Evolutionary conservation across 1,140 invertebrate genomes (phyloP).

Genomic region (Drosophila yakuba): DNA sequence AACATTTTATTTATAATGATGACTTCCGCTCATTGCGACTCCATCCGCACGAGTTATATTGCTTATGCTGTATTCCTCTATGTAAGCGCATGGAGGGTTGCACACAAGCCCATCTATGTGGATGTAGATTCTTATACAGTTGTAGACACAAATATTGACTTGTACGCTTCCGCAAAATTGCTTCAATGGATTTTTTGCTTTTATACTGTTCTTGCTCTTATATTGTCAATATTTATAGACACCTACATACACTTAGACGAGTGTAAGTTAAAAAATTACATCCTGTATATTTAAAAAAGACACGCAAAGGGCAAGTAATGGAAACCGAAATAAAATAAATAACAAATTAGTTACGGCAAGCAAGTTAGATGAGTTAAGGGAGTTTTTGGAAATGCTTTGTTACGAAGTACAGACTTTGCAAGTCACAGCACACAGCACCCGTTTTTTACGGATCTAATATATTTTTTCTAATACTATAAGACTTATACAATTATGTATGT

Average conservation of each 20-base stretch:
- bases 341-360: constrained; percentile 34
- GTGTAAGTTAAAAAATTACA: constrained; percentile 2
- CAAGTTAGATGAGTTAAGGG: constrained; percentile 5
- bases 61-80: constrained; percentile 18
- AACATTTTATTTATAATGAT: constrained; percentile 78
- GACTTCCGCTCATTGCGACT: constrained; percentile 60
- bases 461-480: too few species aligned
- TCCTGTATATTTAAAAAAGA: constrained; percentile 14
- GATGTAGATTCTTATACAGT: constrained; percentile 18
- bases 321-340: constrained; percentile 34
- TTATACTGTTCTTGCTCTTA: constrained; percentile 10
- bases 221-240: constrained; percentile 45
- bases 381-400: constrained; percentile 1
- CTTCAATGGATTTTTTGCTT: constrained; percentile 43
- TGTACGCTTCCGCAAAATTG: constrained; percentile 65
- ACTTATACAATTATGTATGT: too few species aligned
- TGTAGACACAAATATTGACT: constrained; percentile 58
- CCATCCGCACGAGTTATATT: constrained; percentile 14
- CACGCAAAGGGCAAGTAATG: not conserved
- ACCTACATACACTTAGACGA: constrained; percentile 4
- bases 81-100: not conserved
- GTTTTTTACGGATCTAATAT: too few species aligned
- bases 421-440: not conserved
- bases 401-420: not conserved
- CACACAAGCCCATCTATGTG: not conserved